Evolutionary conservation across 2,888 invertebrate genomes (phyloP).

Genomic region (Mayetiola destructor): DNA sequence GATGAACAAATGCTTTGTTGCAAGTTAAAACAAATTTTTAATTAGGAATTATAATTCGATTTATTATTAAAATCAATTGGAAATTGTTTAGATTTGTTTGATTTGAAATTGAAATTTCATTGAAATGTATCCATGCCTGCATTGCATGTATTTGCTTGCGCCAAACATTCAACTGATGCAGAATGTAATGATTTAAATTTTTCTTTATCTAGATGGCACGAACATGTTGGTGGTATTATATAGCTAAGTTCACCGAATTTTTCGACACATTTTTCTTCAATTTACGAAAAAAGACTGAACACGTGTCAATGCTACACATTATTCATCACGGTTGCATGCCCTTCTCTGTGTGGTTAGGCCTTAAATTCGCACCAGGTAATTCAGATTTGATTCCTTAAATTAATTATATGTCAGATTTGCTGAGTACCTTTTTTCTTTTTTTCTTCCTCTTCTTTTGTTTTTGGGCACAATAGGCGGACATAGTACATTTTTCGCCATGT

Average conservation of each 20-base stretch:
- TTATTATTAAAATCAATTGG: no score
- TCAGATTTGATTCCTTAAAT: constrained; percentile 23
- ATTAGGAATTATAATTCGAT: no score
- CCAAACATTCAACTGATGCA: no score
- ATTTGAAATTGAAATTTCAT: no score
- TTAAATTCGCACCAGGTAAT: constrained; percentile 83
- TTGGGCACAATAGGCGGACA: constrained; percentile 94
- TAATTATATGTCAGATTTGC: background rate
- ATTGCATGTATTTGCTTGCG: no score
- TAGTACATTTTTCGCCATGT: constrained; percentile 87
- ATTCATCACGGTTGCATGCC: constrained; percentile 97
- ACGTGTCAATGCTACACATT: constrained; percentile 86
- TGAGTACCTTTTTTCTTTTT: background rate
- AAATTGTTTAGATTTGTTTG: no score
- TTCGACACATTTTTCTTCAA: constrained; percentile 95
- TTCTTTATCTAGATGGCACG: constrained; percentile 58
- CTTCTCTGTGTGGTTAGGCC: constrained; percentile 87
- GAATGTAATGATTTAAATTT: no score
- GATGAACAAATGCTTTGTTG: no score
- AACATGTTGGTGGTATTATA: constrained; percentile 94
- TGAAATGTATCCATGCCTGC: no score
- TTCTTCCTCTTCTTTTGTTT: background rate
- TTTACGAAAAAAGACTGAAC: constrained; percentile 83
- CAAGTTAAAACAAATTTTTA: no score
- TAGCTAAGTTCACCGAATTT: constrained; percentile 94